Evolutionary conservation across 2,113 vertebrate genomes (phyloP).

Genomic region (Bombycilla garrulus): DNA sequence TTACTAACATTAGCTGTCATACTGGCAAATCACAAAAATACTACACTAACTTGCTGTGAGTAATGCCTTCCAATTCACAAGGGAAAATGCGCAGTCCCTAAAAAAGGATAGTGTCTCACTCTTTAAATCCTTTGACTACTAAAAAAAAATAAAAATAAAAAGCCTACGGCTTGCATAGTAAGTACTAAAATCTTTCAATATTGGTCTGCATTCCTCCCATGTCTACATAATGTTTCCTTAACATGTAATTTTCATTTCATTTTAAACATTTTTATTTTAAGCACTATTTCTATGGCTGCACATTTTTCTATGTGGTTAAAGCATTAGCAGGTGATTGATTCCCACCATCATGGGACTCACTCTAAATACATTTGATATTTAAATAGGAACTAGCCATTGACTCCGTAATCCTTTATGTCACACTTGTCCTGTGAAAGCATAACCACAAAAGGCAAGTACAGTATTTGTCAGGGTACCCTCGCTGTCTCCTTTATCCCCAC

Average conservation of each 20-base stretch:
- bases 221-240: neutral
- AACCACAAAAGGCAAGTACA: slow-evolving; percentile 80
- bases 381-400: slow-evolving; percentile 83
- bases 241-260: neutral
- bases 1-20: neutral
- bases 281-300: neutral
- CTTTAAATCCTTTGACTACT: neutral
- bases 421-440: slow-evolving; percentile 69
- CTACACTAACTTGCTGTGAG: neutral
- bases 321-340: slow-evolving; percentile 83
- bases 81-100: neutral
- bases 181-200: neutral
- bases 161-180: neutral
- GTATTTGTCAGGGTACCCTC: slow-evolving; percentile 82
- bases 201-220: neutral
- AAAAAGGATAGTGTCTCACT: neutral
- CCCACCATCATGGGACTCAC: slow-evolving; percentile 65
- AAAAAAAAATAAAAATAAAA: neutral
- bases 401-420: slow-evolving; percentile 81
- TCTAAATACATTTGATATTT: slow-evolving; percentile 81
- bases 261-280: neutral
- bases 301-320: slow-evolving; percentile 69
- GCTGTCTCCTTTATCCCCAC: slow-evolving; percentile 77
- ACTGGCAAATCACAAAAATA: neutral
- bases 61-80: neutral